Conservation (phyloP, 1,140 invertebrate species). For the Drosophila grimshawi region DNA sequence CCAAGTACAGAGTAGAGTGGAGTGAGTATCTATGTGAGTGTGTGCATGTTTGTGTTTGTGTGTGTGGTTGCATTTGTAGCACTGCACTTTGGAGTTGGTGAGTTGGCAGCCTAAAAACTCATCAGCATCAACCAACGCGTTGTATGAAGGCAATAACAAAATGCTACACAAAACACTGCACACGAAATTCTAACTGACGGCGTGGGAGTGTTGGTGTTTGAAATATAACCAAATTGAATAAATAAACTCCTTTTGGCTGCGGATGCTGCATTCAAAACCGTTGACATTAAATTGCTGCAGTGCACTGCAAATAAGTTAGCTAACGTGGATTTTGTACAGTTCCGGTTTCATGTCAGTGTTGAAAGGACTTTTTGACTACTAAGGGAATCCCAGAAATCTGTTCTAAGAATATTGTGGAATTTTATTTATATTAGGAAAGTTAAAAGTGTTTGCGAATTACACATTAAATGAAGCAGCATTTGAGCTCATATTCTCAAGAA, state of each 20-base stretch:
- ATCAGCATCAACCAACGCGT: slow-evolving; percentile 19
- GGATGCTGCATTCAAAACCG: slow-evolving; percentile 58
- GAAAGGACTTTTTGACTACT: no score
- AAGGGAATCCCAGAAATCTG: no score
- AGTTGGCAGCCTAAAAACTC: slow-evolving; percentile 49
- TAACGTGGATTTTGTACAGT: not conserved
- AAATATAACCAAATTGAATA: slow-evolving; percentile 63
- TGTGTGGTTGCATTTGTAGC: slow-evolving; percentile 30
- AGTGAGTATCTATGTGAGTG: not conserved
- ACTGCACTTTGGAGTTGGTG: slow-evolving; percentile 29
- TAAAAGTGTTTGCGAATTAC: no score
- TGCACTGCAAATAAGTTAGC: slow-evolving; percentile 57
- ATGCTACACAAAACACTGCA: slow-evolving; percentile 40
- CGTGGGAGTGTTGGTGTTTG: not conserved
- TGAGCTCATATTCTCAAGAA: no score
- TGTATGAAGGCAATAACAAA: slow-evolving; percentile 67
- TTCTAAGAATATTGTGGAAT: no score
- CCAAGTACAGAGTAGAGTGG: slow-evolving; percentile 27
- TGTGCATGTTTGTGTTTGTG: not conserved
- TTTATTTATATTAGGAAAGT: no score
- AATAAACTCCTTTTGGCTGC: slow-evolving; percentile 49
- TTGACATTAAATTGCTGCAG: slow-evolving; percentile 55
- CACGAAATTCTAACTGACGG: not conserved
- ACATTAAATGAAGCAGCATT: no score
- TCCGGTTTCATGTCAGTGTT: not conserved